Base-by-base conservation (phyloP, 2,797 vertebrate species). In the Anabas testudineus region DNA sequence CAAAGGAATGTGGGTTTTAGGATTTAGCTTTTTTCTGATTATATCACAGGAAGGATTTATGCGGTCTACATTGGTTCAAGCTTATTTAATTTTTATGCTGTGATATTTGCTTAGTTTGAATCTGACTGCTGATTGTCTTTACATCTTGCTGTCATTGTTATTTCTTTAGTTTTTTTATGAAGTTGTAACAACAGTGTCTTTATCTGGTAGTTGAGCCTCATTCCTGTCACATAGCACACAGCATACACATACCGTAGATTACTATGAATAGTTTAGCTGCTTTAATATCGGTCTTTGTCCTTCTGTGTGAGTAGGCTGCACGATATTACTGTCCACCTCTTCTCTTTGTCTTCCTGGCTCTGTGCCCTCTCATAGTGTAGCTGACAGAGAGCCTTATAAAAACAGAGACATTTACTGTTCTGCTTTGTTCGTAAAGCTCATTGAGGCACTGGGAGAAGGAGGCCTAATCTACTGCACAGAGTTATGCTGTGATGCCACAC, bases 361-460 rank as follows among this genome's bases (percentile, higher is more conserved):
- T 39, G 45, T 59, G 52, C 71, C 65, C 51, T 59, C 60, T 84
- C 71, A 51, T 59, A 46, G n/a, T 72, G 66, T 48, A 49, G 32
- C 22, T 85, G 80, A 85, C 62, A 68, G 66, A 70, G 62, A 77
- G 73, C 69, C 77, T 78, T 80, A 83, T 83, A 86, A 90, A 90
- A 87, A 84, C 66, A 76, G 57, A 70, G 66, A 75, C 71, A 63
- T 90, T 86, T 84, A 73, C 73, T 81, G 76, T 78, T 71, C 67
- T 81, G 71, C 69, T 81, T 76, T 82, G 75, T 88, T 87, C 74
- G 76, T 76, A 55, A 65, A 76, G 59, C 58, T 54, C 53, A 65
- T 65, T 55, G 68, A 71, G 28, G 36, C 64, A 67, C 57, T 62
- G 70, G 12, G 72, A 82, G 55, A 71, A 51, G 43, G 51, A 52